Conservation (phyloP, 2,888 invertebrate genomes). For the Ophion slaviceki region DNA sequence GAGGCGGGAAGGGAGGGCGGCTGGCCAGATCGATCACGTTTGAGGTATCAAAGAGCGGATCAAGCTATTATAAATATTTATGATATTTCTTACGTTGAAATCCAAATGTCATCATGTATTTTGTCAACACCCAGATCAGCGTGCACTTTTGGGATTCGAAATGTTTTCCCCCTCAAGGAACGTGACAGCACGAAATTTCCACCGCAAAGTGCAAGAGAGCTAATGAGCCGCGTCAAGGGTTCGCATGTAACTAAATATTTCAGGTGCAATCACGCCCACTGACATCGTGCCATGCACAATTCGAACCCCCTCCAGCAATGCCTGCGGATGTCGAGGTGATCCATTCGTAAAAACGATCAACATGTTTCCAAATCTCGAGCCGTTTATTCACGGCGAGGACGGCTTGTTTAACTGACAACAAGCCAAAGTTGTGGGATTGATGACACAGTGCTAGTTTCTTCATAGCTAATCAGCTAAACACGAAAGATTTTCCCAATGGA, state of each 20-base stretch:
- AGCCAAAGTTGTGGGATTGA: not conserved
- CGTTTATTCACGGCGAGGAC: not conserved
- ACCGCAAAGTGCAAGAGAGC: conserved; percentile 32
- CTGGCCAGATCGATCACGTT: conserved; percentile 6
- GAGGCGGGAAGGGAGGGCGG: conserved; percentile 5
- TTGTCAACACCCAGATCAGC: not conserved
- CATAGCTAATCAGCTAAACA: not conserved
- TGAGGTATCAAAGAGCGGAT: conserved; percentile 28
- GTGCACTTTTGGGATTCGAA: conserved; percentile 24
- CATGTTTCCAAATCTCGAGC: not conserved
- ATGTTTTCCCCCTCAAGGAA: conserved; percentile 2
- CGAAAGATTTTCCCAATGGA: not conserved
- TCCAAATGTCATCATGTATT: conserved; percentile 12
- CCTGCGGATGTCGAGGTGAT: not conserved
- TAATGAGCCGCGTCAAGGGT: conserved; percentile 29
- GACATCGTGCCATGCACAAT: not conserved
- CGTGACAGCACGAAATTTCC: conserved; percentile 46
- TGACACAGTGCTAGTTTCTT: not conserved
- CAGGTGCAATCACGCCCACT: conserved; percentile 32
- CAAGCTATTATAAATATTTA: conserved; percentile 30
- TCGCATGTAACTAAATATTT: conserved; percentile 38
- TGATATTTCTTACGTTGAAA: conserved; percentile 7
- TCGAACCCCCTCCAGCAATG: not conserved
- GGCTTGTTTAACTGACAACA: too few relatives aligned
- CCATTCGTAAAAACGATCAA: not conserved